These are phyloP conservation scores for Heliconius cydno DNA, from an alignment of 2,888 invertebrate species.

Conservation along the genomic window DNA sequence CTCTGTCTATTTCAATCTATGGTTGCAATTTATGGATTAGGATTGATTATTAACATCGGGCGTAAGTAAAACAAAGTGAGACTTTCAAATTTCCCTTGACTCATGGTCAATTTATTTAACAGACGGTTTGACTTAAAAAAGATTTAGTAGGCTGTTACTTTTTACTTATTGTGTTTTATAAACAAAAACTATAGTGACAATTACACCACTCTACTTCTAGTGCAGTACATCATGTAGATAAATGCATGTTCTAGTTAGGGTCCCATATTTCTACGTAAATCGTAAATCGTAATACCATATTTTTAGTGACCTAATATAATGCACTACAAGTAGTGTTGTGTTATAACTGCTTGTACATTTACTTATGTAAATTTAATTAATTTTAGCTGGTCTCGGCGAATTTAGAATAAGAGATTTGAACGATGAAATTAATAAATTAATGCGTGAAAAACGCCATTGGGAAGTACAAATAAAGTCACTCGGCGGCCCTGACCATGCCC, in stretches of 20 bases:
- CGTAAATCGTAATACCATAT: too few species aligned
- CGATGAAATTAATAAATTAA: slow-evolving; percentile 99
- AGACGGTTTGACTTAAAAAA: too few species aligned
- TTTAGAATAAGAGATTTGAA: slow-evolving; percentile 98
- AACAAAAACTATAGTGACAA: too few species aligned
- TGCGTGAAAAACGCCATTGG: slow-evolving; percentile 98
- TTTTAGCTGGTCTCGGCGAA: slow-evolving; percentile 86
- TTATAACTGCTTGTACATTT: background rate
- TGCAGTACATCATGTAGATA: background rate
- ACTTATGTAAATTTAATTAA: background rate
- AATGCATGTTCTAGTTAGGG: too few species aligned
- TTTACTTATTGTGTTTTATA: too few species aligned
- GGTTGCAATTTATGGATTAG: too few species aligned
- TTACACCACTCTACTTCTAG: background rate
- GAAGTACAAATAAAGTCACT: slow-evolving; percentile 97
- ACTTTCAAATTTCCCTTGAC: too few species aligned
- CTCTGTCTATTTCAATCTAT: too few species aligned
- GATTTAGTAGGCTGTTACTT: too few species aligned
- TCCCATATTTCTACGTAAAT: background rate
- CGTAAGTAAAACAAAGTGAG: background rate
- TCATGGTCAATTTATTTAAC: too few species aligned
- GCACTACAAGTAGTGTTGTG: background rate
- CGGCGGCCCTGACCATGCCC: slow-evolving; percentile 96
- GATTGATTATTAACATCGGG: too few species aligned
- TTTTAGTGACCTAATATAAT: background rate